Evolutionary conservation across 2,113 vertebrate genomes (phyloP), one percentile per base, ranked within the genome.

Genomic region (Corythaeola cristata): DNA sequence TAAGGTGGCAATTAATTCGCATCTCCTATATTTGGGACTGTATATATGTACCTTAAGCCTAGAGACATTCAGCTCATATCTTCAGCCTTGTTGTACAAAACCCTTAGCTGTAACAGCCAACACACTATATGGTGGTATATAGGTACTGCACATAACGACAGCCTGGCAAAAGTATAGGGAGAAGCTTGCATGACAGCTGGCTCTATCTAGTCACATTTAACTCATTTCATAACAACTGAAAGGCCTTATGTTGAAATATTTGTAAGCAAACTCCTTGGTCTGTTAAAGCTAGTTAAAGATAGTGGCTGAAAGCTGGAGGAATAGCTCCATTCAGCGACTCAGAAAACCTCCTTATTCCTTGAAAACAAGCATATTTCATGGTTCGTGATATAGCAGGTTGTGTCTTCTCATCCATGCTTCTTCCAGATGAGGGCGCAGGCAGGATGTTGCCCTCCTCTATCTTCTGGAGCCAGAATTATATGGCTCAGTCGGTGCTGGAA

Each of bases 231-330:
- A 96, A 89, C 76, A 95, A 93, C 80, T 85, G 84, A 92, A 97
- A 97, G 96, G 37, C 66, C 92, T 89, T 95, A 78, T 78, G 78
- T 93, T 94, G 72, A 94, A 93, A 96, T 96, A 92, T 94, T 95
- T 97, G 84, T 93, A 96, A 96, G 84, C 89, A 91, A 85, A 90
- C 69, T 92, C 53, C 32, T 20, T 72, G 58, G 77, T 83, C 78
- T 91, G 39, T 73, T 87, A 90, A 72, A 92, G 15, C 18, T 78
- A 39, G 72, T 85, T 79, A 87, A 82, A 94, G 74, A 44, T 13
- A 82, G 67, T 55, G 84, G 35, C 56, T 73, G 69, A 53, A 69
- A 93, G 44, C 73, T 91, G 62, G 78, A 87, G 62, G 63, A 91
- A 22, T 45, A 58, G 32, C 8, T 89, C 7, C 1, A 0, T 52